Conservation (phyloP, 2,888 invertebrate species). For the Eucera pruinosa region DNA sequence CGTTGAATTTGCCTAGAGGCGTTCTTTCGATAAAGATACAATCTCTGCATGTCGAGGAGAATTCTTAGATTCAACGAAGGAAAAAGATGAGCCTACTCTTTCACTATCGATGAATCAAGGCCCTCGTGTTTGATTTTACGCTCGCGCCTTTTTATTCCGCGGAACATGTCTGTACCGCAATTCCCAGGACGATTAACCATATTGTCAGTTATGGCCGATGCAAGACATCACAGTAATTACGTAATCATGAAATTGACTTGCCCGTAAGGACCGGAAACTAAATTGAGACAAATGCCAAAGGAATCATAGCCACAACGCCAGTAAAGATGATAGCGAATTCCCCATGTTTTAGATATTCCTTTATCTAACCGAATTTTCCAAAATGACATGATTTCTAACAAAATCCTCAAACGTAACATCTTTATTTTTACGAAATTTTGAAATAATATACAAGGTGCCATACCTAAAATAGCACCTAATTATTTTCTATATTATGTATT, state of each 20-base stretch:
- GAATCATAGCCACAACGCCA: constrained; percentile 22
- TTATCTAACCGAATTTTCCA: too few species aligned
- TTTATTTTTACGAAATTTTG: too few species aligned
- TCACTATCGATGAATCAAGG: constrained; percentile 43
- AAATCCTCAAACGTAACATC: too few species aligned
- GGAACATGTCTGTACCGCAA: background rate
- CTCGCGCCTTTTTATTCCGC: background rate
- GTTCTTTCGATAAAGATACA: constrained; percentile 17
- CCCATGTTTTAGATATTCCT: background rate
- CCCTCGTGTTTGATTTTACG: constrained; percentile 6
- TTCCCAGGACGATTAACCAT: constrained; percentile 10
- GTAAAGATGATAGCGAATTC: constrained; percentile 3
- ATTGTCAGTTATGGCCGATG: constrained; percentile 23
- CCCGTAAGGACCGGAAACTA: constrained; percentile 25
- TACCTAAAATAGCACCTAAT: too few species aligned
- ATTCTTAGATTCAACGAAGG: constrained; percentile 20
- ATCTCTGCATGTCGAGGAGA: constrained; percentile 16
- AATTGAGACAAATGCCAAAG: constrained; percentile 49
- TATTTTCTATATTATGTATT: too few species aligned
- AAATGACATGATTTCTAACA: too few species aligned
- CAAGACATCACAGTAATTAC: constrained; percentile 44
- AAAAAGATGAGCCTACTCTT: constrained; percentile 18
- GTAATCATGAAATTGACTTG: constrained; percentile 42
- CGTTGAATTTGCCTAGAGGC: background rate
- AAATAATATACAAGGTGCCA: too few species aligned